Percentiles rank a stretch among this genome's conserved stretches.
Conservation (phyloP, 2,888 invertebrate genomes). For the Oegoconia quadripuncta region DNA sequence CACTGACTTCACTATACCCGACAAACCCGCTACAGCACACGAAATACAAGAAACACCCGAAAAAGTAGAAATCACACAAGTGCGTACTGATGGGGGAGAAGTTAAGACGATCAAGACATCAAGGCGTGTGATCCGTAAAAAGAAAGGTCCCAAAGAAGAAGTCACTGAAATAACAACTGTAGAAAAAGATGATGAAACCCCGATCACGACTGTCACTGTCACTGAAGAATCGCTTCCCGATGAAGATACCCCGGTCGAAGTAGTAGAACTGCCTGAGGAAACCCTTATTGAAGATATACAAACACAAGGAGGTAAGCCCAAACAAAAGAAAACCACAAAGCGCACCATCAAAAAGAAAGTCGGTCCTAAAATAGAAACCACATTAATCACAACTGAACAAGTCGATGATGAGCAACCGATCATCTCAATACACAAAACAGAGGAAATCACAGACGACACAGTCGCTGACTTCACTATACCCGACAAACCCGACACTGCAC, state of each 20-base stretch:
- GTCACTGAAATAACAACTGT: slow-evolving; percentile 23
- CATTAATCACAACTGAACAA: slow-evolving; percentile 34
- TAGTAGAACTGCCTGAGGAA: slow-evolving; percentile 33
- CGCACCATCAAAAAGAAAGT: slow-evolving; percentile 34
- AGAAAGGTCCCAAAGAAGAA: slow-evolving; percentile 15
- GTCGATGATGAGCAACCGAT: slow-evolving; percentile 29
- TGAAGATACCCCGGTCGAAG: slow-evolving; percentile 20
- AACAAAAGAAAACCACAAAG: slow-evolving; percentile 30
- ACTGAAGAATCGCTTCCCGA: slow-evolving; percentile 41
- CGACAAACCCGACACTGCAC: slow-evolving; percentile 19
- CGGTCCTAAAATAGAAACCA: slow-evolving; percentile 45
- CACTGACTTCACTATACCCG: slow-evolving; percentile 23
- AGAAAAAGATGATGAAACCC: slow-evolving; percentile 22
- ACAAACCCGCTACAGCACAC: slow-evolving; percentile 6
- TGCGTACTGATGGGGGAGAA: slow-evolving; percentile 17
- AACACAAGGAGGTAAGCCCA: slow-evolving; percentile 33
- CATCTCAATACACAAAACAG: slow-evolving; percentile 30
- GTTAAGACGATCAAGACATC: slow-evolving; percentile 18
- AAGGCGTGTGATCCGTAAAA: slow-evolving; percentile 27
- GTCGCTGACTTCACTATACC: slow-evolving; percentile 18
- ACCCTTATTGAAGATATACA: slow-evolving; percentile 21
- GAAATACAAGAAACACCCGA: slow-evolving; percentile 34
- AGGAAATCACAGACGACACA: slow-evolving; percentile 27
- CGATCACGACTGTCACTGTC: slow-evolving; percentile 22
- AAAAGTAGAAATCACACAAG: slow-evolving; percentile 27